phyloP scores from a whole-genome alignment of 2,888 invertebrate genomes.

The Apomyelois bistriatella region DNA sequence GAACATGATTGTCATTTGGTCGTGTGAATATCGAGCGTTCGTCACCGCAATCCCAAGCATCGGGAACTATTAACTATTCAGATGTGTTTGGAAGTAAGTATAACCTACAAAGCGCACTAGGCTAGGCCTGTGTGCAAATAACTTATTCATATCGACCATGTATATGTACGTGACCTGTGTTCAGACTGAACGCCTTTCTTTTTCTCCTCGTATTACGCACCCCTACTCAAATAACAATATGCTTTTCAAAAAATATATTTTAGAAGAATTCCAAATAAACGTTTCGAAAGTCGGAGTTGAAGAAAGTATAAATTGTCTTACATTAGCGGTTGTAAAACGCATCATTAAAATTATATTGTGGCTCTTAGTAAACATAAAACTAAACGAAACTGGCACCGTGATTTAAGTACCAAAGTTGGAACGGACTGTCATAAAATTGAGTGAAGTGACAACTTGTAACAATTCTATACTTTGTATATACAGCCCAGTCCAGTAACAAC shows the following conservation, averaged over 20 bases:
- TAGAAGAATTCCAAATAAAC: constrained; percentile 19
- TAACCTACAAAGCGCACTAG: constrained; percentile 27
- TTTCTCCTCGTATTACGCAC: constrained; percentile 11
- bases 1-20: background rate
- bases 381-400: constrained; percentile 20
- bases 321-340: constrained; percentile 32
- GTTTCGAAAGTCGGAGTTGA: constrained; percentile 23
- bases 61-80: constrained; percentile 45
- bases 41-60: constrained; percentile 22
- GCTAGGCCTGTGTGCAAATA: constrained; percentile 44
- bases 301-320: constrained; percentile 22
- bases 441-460: constrained; percentile 17
- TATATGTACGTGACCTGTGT: constrained; percentile 46
- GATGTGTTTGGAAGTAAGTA: constrained; percentile 28
- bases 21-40: constrained; percentile 2
- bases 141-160: constrained; percentile 51
- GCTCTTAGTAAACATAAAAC: constrained; percentile 17
- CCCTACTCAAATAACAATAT: constrained; percentile 17
- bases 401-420: constrained; percentile 18
- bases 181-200: constrained; percentile 37
- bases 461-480: constrained; percentile 4
- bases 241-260: constrained; percentile 24
- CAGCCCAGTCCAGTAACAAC: too few relatives aligned
- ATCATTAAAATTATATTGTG: constrained; percentile 27
- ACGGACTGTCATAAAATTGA: constrained; percentile 21